Base-by-base conservation (phyloP, 2,797 vertebrate genomes). In the Acanthurus leucopareius region DNA sequence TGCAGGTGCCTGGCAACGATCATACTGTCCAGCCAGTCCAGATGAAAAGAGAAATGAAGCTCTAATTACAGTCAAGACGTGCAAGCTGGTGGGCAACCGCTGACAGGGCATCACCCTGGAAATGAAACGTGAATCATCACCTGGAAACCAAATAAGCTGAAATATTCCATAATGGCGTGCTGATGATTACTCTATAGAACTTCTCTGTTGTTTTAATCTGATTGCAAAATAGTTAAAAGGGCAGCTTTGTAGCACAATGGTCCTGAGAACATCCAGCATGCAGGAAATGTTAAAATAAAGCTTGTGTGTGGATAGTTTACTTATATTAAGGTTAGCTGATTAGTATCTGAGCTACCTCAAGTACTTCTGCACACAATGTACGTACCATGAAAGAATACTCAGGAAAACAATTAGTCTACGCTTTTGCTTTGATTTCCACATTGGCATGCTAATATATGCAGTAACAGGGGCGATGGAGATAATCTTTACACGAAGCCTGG, bases 1-100 rank as follows among this genome's bases (percentile, higher is more conserved):
- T 88, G 44, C 86, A 84, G 83, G 84, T 87, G 88, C 94, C 88
- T 93, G 92, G 94, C 94, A 95, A 95, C 93, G 5, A 84, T 86
- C 79, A 62, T 28, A 52, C 57, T 51, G 47, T 71, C 80, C 77
- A 75, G 72, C 57, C 40, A 58, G 69, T 73, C 35, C 83, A 87
- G 69, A 87, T 89, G 79, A 82, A 81, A 89, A 88, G 87, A 89
- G 64, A 84, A 91, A 82, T 79, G 69, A 88, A 89, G 91, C 86
- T 88, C 86, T 92, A 91, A 92, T 93, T 92, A 91, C 68, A 75
- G 86, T 44, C 65, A 86, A 86, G 82, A 82, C 71, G 66, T 73
- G 54, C 67, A 67, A 57, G 67, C 73, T 80, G 83, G 76, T 17
- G 42, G 75, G 53, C 48, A 54, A 75, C 48, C 60, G n/a, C 42